Evolutionary conservation across 2,888 invertebrate genomes (phyloP).

Genomic region (Caenorhabditis angaria): DNA sequence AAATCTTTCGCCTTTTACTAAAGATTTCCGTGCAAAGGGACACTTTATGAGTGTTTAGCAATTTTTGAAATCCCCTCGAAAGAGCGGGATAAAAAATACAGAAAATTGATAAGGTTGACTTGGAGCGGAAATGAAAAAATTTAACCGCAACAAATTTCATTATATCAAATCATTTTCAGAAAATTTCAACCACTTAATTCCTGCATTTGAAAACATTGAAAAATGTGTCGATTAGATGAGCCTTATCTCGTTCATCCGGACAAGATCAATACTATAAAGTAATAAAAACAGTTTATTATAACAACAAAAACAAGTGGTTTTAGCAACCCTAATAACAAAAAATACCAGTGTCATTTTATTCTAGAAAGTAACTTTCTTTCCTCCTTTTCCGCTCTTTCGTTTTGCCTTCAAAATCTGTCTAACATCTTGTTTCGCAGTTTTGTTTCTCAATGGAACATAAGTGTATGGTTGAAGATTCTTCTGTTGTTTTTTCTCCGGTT

Average conservation of each 20-base stretch:
- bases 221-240: too few species aligned
- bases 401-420: constrained; percentile 51
- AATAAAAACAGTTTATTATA: constrained; percentile 1
- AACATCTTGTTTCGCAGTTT: constrained; percentile 50
- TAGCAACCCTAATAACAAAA: neutral
- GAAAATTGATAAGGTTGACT: too few species aligned
- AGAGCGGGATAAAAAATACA: constrained; percentile 14
- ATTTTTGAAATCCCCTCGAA: constrained; percentile 24
- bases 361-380: constrained; percentile 35
- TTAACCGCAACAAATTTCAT: too few species aligned
- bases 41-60: constrained; percentile 33
- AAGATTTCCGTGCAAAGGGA: constrained; percentile 69
- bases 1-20: constrained; percentile 71
- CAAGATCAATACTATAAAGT: neutral
- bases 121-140: too few species aligned
- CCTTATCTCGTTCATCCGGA: too few species aligned
- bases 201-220: too few species aligned
- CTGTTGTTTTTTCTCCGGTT: constrained; percentile 35
- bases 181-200: too few species aligned
- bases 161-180: too few species aligned
- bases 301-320: neutral
- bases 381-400: constrained; percentile 53
- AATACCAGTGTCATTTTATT: neutral
- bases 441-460: constrained; percentile 59
- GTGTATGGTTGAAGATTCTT: constrained; percentile 62